These are phyloP conservation scores for Hypotaenidia okinawae DNA, from an alignment of 2,797 vertebrate genomes.

Conservation along the genomic window DNA sequence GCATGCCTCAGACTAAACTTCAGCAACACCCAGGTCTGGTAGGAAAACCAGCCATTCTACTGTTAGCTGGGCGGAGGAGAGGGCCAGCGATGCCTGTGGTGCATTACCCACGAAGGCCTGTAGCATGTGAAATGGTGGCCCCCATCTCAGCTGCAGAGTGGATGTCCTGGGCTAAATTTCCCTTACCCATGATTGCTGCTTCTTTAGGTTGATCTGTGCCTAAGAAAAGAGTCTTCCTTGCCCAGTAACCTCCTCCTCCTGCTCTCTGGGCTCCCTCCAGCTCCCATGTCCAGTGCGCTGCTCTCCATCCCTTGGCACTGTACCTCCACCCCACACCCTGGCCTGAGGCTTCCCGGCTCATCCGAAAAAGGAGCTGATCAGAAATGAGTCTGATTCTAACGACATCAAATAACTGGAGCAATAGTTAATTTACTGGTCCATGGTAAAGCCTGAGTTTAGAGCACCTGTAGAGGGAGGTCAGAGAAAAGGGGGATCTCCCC, in stretches of 20 bases:
- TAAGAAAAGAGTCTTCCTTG: neutral
- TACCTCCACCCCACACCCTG: neutral
- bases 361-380: neutral
- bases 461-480: neutral
- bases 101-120: neutral
- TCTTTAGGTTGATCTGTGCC: neutral
- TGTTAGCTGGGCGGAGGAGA: neutral
- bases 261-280: neutral
- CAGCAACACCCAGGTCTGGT: neutral
- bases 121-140: neutral
- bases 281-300: neutral
- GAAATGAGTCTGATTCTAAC: neutral
- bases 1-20: conserved; percentile 58
- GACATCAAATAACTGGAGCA: neutral
- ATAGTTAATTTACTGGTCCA: neutral
- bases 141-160: neutral
- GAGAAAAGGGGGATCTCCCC: neutral
- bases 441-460: neutral
- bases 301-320: neutral
- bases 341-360: neutral
- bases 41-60: neutral
- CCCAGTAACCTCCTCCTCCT: neutral
- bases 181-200: neutral
- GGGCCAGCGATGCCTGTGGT: neutral
- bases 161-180: neutral